Conservation (phyloP, 30 jellyfish, hydroid and myxozoan genomes). For the Hydra vulgaris region DNA sequence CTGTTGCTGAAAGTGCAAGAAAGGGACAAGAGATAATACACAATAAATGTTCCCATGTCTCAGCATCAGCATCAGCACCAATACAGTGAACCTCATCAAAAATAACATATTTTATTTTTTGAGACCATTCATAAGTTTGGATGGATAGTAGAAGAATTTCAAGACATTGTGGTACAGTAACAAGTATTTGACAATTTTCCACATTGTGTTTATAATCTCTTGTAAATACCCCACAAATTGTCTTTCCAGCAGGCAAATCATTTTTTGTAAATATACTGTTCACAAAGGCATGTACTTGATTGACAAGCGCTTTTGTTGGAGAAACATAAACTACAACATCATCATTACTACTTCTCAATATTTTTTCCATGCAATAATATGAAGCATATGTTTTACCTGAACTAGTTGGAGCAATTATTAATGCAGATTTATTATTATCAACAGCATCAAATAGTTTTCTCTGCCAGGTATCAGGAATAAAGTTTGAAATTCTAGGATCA, state of each 20-base stretch:
- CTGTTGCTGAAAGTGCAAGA: slow-evolving; percentile 31
- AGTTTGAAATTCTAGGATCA: slow-evolving; percentile 14
- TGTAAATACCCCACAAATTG: slow-evolving; percentile 26
- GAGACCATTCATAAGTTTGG: slow-evolving; percentile 9
- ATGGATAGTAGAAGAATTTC: slow-evolving; percentile 18
- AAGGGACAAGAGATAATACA: slow-evolving; percentile 20
- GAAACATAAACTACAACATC: slow-evolving; percentile 35
- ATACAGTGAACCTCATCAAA: slow-evolving; percentile 27
- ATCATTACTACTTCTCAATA: slow-evolving; percentile 17
- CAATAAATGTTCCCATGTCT: slow-evolving; percentile 19
- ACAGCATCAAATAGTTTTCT: slow-evolving; percentile 28
- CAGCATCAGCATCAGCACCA: slow-evolving; percentile 16
- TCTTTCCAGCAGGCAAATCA: slow-evolving; percentile 24
- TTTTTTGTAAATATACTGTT: slow-evolving; percentile 4
- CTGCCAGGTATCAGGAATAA: slow-evolving; percentile 33
- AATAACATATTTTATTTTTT: slow-evolving; percentile 9
- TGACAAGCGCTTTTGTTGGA: slow-evolving; percentile 36
- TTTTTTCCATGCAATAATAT: slow-evolving; percentile 25
- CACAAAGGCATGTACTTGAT: slow-evolving; percentile 24
- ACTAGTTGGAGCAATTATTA: slow-evolving; percentile 36
- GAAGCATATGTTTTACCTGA: slow-evolving; percentile 36
- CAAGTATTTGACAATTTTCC: slow-evolving; percentile 19
- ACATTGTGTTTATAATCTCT: slow-evolving; percentile 20
- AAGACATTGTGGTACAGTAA: slow-evolving; percentile 35
- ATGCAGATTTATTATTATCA: slow-evolving; percentile 28